Conservation (phyloP, 2,888 invertebrate species). For the Oligia fasciuncula region DNA sequence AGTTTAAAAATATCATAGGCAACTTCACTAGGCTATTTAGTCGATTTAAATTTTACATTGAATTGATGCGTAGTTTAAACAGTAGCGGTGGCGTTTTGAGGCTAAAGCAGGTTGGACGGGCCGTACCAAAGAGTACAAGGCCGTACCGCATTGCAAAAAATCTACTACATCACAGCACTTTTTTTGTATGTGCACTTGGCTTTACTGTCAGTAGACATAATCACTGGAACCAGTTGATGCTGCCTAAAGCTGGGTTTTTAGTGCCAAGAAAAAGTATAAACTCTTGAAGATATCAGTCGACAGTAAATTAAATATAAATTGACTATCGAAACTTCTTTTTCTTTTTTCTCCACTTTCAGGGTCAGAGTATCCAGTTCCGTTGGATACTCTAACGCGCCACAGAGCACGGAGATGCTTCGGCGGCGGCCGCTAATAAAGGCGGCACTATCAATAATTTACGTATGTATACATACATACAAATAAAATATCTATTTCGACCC, state of each 20-base stretch:
- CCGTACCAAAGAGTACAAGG: neutral
- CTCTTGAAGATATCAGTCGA: neutral
- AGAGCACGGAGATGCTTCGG: neutral
- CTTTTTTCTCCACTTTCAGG: neutral
- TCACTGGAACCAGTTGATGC: neutral
- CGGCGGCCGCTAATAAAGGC: too few species aligned
- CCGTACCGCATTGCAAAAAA: neutral
- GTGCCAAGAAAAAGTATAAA: neutral
- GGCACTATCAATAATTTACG: too few species aligned
- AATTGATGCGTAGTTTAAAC: neutral
- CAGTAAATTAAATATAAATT: neutral
- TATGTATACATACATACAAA: too few species aligned
- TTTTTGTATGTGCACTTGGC: neutral
- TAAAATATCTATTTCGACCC: too few species aligned
- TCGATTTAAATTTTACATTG: neutral
- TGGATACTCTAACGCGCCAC: neutral
- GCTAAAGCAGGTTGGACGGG: neutral
- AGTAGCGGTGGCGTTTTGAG: neutral
- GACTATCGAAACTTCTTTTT: neutral
- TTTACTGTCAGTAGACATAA: neutral
- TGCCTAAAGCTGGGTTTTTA: neutral
- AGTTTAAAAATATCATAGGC: neutral
- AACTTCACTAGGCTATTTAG: neutral
- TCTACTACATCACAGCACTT: neutral
- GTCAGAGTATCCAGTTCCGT: neutral